Evolutionary conservation across 2,113 vertebrate species (phyloP), one percentile per base, ranked within the genome.

Genomic region (Rhea americana): DNA sequence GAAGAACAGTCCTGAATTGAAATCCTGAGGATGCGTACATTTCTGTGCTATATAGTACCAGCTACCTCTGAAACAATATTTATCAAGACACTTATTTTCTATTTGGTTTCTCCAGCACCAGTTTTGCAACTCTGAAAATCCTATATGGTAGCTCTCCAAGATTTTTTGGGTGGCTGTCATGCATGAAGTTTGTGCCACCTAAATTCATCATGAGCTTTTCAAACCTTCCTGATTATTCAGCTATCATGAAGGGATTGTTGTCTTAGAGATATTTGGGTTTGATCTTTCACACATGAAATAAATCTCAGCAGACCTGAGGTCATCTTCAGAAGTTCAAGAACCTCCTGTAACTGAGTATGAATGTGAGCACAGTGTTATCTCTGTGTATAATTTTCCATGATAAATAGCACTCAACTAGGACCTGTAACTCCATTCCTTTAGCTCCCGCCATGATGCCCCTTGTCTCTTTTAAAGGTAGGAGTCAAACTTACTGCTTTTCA

Each of bases 221-320:
- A 37, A 65, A 74, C 24, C 30, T 76, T 82, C 76, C 85, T 87
- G 71, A 17, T 91, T 92, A 87, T 82, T 92, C 78, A 93, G 55
- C 51, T 80, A 50, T 16, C 30, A 21, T 55, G 50, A 94, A 83
- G 51, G 37, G 85, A 43, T 32, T 61, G 32, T 59, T 66, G 43
- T 61, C 58, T 82, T 94, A 85, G 65, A 93, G 68, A 55, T 77
- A 43, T 77, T 91, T 91, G 62, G 63, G 80, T 95, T 83, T 74
- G 39, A 83, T 85, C 59, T 85, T 47, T 26, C 55, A 26, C 59
- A 74, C 41, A 71, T 58, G n/a, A 93, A 90, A 87, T 47, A 90
- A 85, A 71, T 71, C 76, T 90, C 68, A 93, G 82, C 85, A 85
- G 59, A 82, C 55, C 55, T 83, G 70, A 67, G 45, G 47, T 91